A percentile compares a stretch with the other conserved stretches of the same genome.
phyloP scores from a whole-genome alignment of 1,140 invertebrate species.

The Diabrotica undecimpunctata region DNA sequence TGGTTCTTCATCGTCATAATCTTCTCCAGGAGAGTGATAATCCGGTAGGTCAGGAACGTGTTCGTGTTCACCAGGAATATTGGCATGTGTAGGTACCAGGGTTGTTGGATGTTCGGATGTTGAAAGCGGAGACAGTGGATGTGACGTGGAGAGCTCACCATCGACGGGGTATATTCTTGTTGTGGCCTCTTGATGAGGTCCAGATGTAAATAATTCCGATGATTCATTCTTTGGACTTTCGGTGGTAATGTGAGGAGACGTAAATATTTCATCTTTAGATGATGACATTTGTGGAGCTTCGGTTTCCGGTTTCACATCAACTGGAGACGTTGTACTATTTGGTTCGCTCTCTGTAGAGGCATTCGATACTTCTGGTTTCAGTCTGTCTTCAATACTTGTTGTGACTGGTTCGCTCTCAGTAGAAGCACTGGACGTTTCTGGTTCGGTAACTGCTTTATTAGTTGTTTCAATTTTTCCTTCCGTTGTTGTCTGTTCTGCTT shows the following conservation, averaged over 20 bases:
- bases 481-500: slow-evolving; percentile 17
- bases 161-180: slow-evolving; percentile 23
- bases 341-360: neutral
- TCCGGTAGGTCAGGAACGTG: slow-evolving; percentile 34
- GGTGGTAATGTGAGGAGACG: slow-evolving; percentile 18
- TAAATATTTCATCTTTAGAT: slow-evolving; percentile 12
- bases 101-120: slow-evolving; percentile 10
- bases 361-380: slow-evolving; percentile 17
- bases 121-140: slow-evolving; percentile 18
- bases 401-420: neutral
- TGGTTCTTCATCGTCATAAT: slow-evolving; percentile 68
- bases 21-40: slow-evolving; percentile 50
- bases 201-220: slow-evolving; percentile 27
- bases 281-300: slow-evolving; percentile 18
- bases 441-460: neutral
- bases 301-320: slow-evolving; percentile 7
- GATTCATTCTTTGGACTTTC: slow-evolving; percentile 26
- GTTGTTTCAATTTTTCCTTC: slow-evolving; percentile 11
- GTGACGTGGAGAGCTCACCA: slow-evolving; percentile 38
- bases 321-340: neutral
- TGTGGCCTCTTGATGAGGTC: slow-evolving; percentile 23
- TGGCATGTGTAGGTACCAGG: neutral
- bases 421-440: neutral
- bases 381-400: slow-evolving; percentile 16
- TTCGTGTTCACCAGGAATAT: slow-evolving; percentile 31